Conservation (phyloP, 2,797 vertebrate genomes). For the Sebastes cheni region DNA sequence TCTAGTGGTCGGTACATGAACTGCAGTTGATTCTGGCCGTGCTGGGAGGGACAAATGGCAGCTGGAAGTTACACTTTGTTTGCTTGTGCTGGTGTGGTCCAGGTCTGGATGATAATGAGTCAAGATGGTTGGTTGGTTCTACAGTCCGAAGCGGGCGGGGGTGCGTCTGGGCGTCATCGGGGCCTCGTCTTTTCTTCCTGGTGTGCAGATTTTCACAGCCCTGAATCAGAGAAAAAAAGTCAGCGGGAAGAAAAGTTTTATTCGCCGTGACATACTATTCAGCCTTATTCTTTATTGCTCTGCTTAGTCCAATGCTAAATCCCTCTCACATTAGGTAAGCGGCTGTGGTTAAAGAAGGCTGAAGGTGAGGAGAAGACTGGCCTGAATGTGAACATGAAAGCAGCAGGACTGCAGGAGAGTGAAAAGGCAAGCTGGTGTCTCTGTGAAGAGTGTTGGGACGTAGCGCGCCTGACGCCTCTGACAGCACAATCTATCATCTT, state of each 20-base stretch:
- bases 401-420: constrained; percentile 31
- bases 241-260: not conserved
- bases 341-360: not conserved
- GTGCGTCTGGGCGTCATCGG: constrained; percentile 92
- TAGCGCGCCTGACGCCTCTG: constrained; percentile 68
- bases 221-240: constrained; percentile 68
- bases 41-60: constrained; percentile 11
- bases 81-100: constrained; percentile 16
- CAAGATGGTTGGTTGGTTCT: constrained; percentile 10
- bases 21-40: constrained; percentile 58
- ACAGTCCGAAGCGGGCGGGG: constrained; percentile 94
- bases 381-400: constrained; percentile 29
- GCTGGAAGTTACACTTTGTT: constrained; percentile 10
- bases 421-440: constrained; percentile 51
- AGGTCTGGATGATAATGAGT: not conserved
- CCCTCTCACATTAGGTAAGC: not conserved
- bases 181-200: constrained; percentile 92
- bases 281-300: not conserved
- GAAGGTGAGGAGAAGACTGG: not conserved
- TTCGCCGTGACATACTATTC: not conserved
- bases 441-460: constrained; percentile 60
- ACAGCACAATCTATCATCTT: constrained; percentile 85
- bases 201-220: constrained; percentile 93
- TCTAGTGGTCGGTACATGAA: constrained; percentile 79
- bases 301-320: not conserved